Conservation (phyloP, 2,113 vertebrate species). For the Chaenocephalus aceratus region DNA sequence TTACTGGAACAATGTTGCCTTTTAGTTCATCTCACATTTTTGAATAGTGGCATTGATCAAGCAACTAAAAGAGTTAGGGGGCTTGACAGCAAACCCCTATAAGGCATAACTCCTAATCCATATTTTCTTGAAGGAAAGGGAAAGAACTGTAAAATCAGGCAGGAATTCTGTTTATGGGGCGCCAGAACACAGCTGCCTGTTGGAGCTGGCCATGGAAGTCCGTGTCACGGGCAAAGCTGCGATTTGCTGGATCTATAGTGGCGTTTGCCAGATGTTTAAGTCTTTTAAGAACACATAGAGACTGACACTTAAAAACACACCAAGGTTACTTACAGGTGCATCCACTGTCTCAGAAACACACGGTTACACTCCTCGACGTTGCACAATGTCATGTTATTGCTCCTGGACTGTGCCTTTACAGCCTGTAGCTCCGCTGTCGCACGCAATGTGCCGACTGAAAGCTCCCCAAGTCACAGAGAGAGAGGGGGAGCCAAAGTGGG, state of each 20-base stretch:
- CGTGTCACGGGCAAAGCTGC: conserved; percentile 51
- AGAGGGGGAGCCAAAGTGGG: conserved; percentile 51
- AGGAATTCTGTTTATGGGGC: conserved; percentile 77
- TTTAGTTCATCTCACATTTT: neutral
- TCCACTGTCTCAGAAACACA: conserved; percentile 39
- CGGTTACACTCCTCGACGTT: conserved; percentile 23
- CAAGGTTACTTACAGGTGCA: conserved; percentile 60
- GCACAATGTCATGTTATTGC: conserved; percentile 59
- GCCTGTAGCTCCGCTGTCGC: conserved; percentile 53
- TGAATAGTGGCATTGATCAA: conserved; percentile 21
- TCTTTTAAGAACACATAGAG: conserved; percentile 32
- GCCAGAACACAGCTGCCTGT: conserved; percentile 68
- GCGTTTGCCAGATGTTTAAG: conserved; percentile 69
- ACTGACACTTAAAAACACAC: conserved; percentile 50
- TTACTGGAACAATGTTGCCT: conserved; percentile 22
- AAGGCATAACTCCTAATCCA: conserved; percentile 34
- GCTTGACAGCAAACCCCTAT: conserved; percentile 41
- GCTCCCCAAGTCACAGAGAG: conserved; percentile 64
- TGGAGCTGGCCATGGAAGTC: conserved; percentile 61
- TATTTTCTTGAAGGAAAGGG: conserved; percentile 54
- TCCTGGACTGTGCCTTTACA: conserved; percentile 54
- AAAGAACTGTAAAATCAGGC: conserved; percentile 76
- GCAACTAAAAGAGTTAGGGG: conserved; percentile 12
- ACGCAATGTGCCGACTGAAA: conserved; percentile 69
- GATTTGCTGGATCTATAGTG: conserved; percentile 47